A percentile compares a stretch with the other conserved stretches of the same genome.
Conservation (phyloP, 2,888 invertebrate species). For the Dioctria linearis region DNA sequence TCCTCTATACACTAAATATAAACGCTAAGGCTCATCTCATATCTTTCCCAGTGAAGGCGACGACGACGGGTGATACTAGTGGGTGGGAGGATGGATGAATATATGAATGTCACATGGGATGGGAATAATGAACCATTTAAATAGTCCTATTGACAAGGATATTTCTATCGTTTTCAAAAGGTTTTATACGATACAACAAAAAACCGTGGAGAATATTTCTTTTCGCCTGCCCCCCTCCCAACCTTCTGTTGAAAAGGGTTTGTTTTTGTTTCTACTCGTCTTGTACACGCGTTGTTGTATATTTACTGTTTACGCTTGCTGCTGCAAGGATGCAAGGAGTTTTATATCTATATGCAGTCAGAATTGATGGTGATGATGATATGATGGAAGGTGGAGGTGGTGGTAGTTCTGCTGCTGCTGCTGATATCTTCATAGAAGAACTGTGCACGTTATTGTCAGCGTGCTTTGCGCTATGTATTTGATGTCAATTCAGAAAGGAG, state of each 20-base stretch:
- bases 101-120: neutral
- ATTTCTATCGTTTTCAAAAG: constrained; percentile 53
- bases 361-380: neutral
- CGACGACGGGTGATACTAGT: neutral
- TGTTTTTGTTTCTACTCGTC: constrained; percentile 52
- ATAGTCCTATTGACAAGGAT: constrained; percentile 53
- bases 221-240: constrained; percentile 6
- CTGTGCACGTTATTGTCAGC: constrained; percentile 47
- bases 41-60: too few species aligned
- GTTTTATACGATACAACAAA: constrained; percentile 49
- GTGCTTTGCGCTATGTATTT: neutral
- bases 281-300: constrained; percentile 34
- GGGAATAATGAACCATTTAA: constrained; percentile 53
- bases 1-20: neutral
- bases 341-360: constrained; percentile 22
- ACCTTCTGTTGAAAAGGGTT: constrained; percentile 23
- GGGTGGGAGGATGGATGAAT: too few species aligned
- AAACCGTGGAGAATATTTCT: constrained; percentile 33
- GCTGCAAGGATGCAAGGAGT: constrained; percentile 32
- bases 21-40: constrained; percentile 6
- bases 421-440: neutral
- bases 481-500: constrained; percentile 42
- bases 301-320: constrained; percentile 34
- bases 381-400: constrained; percentile 2
- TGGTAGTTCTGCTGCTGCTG: too few species aligned